These are phyloP conservation scores for Sanderia malayensis DNA, from an alignment of 30 jellyfish, hydroid and myxozoan genomes.

Conservation along the genomic window DNA sequence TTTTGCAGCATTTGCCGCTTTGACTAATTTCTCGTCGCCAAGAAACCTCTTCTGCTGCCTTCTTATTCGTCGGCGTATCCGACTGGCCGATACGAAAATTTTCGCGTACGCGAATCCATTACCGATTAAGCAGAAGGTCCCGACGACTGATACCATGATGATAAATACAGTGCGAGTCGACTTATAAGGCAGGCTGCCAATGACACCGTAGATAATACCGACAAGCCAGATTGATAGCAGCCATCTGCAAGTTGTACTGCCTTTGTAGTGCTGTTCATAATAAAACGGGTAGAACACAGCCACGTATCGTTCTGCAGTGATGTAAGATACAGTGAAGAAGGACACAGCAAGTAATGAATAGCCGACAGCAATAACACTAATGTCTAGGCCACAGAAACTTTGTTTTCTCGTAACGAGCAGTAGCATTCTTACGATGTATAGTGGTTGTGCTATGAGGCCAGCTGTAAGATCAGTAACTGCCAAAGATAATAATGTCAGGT, in stretches of 20 bases:
- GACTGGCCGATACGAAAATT: constrained; percentile 39
- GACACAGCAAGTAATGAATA: constrained; percentile 52
- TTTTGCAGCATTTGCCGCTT: constrained; percentile 61
- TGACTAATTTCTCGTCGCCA: constrained; percentile 44
- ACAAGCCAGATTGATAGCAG: constrained; percentile 32
- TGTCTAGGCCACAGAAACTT: constrained; percentile 42
- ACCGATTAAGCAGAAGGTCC: constrained; percentile 43
- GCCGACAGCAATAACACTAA: constrained; percentile 47
- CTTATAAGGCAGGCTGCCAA: constrained; percentile 47
- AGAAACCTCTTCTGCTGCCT: constrained; percentile 48
- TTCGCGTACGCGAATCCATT: constrained; percentile 58
- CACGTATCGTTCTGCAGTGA: constrained; percentile 47
- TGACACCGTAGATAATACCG: constrained; percentile 33
- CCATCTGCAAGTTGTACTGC: constrained; percentile 27
- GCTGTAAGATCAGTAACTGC: constrained; percentile 65
- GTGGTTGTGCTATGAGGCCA: constrained; percentile 64
- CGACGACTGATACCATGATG: constrained; percentile 46
- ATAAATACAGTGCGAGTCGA: constrained; percentile 9
- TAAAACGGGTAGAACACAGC: constrained; percentile 62
- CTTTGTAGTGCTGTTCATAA: constrained; percentile 47
- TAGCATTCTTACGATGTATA: constrained; percentile 32
- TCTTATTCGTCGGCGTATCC: constrained; percentile 30
- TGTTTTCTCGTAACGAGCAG: constrained; percentile 17
- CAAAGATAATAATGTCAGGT: constrained; percentile 39
- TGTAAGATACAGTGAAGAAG: constrained; percentile 58